Conservation (phyloP, 2,113 vertebrate genomes). For the Strix uralensis region DNA sequence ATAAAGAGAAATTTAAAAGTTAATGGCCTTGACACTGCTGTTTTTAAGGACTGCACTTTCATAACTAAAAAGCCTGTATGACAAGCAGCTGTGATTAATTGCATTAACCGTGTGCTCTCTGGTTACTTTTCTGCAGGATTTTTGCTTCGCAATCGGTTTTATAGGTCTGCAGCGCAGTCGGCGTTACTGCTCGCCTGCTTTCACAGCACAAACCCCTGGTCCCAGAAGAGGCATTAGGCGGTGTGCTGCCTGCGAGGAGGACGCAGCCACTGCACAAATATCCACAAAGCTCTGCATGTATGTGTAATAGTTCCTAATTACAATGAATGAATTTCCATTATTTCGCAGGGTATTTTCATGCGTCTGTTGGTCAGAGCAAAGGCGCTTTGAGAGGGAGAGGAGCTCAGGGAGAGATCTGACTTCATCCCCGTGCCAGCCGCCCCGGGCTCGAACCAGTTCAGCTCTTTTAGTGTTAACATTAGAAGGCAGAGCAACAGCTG, state of each 20-base stretch:
- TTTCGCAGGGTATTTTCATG: neutral
- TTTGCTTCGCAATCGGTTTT: neutral
- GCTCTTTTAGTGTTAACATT: neutral
- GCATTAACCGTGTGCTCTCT: neutral
- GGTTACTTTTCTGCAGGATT: neutral
- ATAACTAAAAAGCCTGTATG: neutral
- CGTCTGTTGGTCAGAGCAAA: neutral
- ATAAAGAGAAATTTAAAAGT: neutral
- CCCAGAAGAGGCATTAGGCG: neutral
- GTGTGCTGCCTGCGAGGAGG: neutral
- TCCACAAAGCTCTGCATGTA: neutral
- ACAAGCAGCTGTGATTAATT: neutral
- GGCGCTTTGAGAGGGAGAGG: neutral
- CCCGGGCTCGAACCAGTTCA: accelerated
- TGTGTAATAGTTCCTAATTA: no score
- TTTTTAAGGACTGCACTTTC: neutral
- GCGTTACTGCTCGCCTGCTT: neutral
- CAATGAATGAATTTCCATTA: neutral
- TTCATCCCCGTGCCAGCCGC: neutral
- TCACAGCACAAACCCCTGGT: neutral
- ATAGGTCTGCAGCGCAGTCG: neutral
- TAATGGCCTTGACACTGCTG: neutral
- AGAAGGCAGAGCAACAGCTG: neutral
- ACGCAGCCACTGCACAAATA: neutral
- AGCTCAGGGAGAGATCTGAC: neutral